Conservation (phyloP, 1,140 invertebrate species). For the Rhopalosiphum maidis region DNA sequence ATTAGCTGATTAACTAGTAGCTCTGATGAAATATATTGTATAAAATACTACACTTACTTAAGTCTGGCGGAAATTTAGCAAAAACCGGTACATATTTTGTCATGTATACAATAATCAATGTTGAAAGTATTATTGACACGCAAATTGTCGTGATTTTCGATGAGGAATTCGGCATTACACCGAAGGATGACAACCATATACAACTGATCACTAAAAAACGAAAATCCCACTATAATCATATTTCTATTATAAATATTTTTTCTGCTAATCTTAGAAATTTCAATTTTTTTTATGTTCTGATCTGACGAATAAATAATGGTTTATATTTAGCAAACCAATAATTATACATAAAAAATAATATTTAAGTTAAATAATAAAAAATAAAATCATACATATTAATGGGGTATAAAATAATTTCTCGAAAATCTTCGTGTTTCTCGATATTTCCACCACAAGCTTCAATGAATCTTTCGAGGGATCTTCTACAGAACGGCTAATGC, state of each 20-base stretch:
- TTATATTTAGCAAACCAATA: neutral
- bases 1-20: neutral
- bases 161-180: neutral
- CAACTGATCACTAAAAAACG: slow-evolving; percentile 31
- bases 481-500: too few relatives aligned
- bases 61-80: neutral
- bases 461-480: neutral
- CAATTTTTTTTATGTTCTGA: neutral
- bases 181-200: slow-evolving; percentile 33
- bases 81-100: slow-evolving; percentile 19
- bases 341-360: neutral
- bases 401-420: neutral
- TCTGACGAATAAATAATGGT: neutral
- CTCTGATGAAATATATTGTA: neutral
- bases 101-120: neutral
- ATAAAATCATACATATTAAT: slow-evolving; percentile 7
- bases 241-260: neutral
- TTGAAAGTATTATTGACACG: neutral
- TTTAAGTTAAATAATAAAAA: neutral
- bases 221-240: neutral
- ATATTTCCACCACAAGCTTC: slow-evolving; percentile 8
- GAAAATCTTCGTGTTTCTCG: slow-evolving; percentile 20
- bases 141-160: slow-evolving; percentile 34
- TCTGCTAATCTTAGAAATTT: neutral
- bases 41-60: neutral